Base-by-base conservation (phyloP, 1,140 invertebrate species). In the Aphaenogaster floridana region DNA sequence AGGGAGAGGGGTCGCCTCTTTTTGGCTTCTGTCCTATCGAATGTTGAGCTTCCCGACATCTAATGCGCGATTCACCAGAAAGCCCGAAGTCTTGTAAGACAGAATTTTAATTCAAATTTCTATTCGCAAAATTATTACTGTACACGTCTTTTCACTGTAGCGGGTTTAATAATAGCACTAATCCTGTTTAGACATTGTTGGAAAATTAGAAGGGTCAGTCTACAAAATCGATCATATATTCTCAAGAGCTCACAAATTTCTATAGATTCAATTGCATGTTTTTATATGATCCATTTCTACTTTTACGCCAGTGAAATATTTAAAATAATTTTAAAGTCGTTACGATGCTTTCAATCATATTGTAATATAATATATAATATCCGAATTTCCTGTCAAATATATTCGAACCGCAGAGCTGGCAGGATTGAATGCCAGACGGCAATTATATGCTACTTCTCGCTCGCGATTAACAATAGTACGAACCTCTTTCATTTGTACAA, bases 1-100 rank as follows among this genome's bases (percentile, higher is more conserved):
- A 90, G 92, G 88, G 92, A 92, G 85, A 92, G 92, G 91, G 89
- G 86, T 86, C 84, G 86, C 86, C 86, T 86, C 81, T 71, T 90
- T 80, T 68, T 11, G 54, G 61, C 80, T 68, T 88, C 71, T 69
- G 36, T 79, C 52, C 59, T 69, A 79, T 78, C 66, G 59, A 79
- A 76, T 48, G 54, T 50, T 28, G 72, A 71, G 21, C 17, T 81
- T 28, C 0, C 76, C 34, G 13, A 42, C 21, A 59, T 48, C 13
- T 61, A 17, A 72, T 36, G 52, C 59, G n/a, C 28, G 17, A n/a
- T 64, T 64, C 21, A 36, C 42, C 42, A 42, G 28, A 28, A 42
- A 61, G 13, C 3, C 50, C 34, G 42, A 50, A 13, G 6, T 50
- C n/a, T 72, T 34, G 50, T 42, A 36, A 72, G 13, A 54, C n/a